Percentiles rank a stretch among this genome's conserved stretches.
These are phyloP conservation scores for Alethe castanea DNA, from an alignment of 2,113 vertebrate species.

Conservation along the genomic window DNA sequence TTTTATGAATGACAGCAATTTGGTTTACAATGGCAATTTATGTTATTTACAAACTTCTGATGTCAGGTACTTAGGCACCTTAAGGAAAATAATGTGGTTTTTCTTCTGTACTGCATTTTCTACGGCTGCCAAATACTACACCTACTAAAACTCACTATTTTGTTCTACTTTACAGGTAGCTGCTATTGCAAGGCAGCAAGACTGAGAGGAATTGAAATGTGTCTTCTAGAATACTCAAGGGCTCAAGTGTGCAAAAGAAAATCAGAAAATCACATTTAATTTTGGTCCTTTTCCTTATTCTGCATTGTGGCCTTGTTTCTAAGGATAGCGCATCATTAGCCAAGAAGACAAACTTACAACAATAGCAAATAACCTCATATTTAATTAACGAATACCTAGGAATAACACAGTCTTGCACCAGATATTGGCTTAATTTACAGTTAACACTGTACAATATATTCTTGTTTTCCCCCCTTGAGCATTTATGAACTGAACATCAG, in stretches of 20 bases:
- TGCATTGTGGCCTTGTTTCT: background rate
- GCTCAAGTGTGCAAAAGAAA: background rate
- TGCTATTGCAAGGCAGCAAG: background rate
- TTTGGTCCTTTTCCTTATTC: background rate
- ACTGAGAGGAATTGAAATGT: background rate
- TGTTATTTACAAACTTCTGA: background rate
- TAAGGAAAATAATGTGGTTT: background rate
- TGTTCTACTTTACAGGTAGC: background rate
- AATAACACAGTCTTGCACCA: background rate
- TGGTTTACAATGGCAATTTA: background rate
- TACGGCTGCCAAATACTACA: background rate
- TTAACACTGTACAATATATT: background rate
- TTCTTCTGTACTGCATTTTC: background rate
- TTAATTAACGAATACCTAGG: background rate
- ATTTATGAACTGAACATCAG: background rate
- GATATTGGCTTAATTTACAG: background rate
- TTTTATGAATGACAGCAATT: background rate
- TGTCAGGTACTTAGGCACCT: background rate
- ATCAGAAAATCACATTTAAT: background rate
- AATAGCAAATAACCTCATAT: background rate
- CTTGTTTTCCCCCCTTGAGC: rapidly evolving
- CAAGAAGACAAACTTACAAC: background rate
- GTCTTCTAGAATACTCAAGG: background rate
- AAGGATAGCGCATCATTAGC: background rate
- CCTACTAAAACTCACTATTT: background rate